Conservation (phyloP, 2,113 vertebrate species). For the Tinamus guttatus region DNA sequence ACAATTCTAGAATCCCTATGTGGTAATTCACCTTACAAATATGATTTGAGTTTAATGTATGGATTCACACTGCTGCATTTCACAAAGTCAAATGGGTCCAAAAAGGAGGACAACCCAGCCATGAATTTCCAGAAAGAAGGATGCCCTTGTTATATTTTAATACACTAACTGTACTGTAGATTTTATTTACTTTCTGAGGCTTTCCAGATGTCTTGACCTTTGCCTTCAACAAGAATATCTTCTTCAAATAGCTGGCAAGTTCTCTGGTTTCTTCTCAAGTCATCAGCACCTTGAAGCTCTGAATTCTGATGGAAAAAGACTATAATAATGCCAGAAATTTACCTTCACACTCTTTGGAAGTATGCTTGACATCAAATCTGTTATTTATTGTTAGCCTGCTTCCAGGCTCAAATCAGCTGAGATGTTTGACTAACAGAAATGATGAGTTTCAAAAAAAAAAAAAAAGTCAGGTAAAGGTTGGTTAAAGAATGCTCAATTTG, state of each 20-base stretch:
- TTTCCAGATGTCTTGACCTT: slow-evolving; percentile 57
- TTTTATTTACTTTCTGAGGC: slow-evolving; percentile 39
- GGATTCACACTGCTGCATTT: background rate
- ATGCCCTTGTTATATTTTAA: background rate
- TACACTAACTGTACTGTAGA: background rate
- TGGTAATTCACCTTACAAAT: background rate
- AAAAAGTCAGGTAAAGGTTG: background rate
- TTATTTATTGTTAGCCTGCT: background rate
- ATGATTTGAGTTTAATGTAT: background rate
- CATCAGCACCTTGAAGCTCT: background rate
- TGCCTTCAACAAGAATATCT: slow-evolving; percentile 51
- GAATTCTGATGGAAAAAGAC: background rate
- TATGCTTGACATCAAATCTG: background rate
- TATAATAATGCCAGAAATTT: background rate
- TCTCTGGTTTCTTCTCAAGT: slow-evolving; percentile 8
- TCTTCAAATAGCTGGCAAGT: slow-evolving; percentile 35
- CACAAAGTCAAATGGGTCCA: background rate
- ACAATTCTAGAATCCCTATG: background rate
- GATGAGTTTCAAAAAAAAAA: background rate
- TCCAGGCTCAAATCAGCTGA: background rate
- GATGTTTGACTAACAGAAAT: background rate
- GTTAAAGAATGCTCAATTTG: background rate
- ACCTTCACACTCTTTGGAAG: background rate
- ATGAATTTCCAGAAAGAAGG: slow-evolving; percentile 8
- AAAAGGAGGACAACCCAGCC: background rate